Conservation (phyloP, 2,888 invertebrate genomes). For the Helicoverpa assulta region DNA sequence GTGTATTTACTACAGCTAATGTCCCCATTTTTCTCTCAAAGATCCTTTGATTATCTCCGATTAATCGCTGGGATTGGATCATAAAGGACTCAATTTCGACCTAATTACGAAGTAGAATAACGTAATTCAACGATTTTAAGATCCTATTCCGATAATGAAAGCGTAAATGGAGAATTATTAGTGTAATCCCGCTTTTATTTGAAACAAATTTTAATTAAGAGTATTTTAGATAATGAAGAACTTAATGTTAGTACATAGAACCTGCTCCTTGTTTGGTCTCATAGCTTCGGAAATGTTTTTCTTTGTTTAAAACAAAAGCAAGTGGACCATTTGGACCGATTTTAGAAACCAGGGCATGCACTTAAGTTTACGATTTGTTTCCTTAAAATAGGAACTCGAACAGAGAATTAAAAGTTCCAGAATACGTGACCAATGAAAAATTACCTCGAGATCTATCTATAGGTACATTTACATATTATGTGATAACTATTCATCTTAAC, state of each 20-base stretch:
- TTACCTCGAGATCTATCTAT: too few species aligned
- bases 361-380: too few species aligned
- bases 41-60: slow-evolving; percentile 38
- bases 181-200: slow-evolving; percentile 26
- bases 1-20: slow-evolving; percentile 6
- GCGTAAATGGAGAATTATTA: slow-evolving; percentile 38
- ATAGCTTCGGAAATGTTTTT: not conserved
- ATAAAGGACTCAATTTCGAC: slow-evolving; percentile 48
- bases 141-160: slow-evolving; percentile 37
- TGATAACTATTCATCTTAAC: too few species aligned
- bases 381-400: too few species aligned
- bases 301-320: not conserved
- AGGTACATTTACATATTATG: too few species aligned
- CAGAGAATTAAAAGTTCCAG: too few species aligned
- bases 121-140: slow-evolving; percentile 36
- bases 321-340: not conserved
- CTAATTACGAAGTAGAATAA: slow-evolving; percentile 38
- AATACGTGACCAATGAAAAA: too few species aligned
- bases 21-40: slow-evolving; percentile 22
- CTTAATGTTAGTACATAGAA: slow-evolving; percentile 6
- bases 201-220: slow-evolving; percentile 36
- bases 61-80: slow-evolving; percentile 41
- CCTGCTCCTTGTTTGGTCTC: not conserved
- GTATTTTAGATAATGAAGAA: slow-evolving; percentile 27
- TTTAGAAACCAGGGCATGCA: too few species aligned